These are phyloP conservation scores for Micrastur ruficollis DNA, from an alignment of 2,797 vertebrate species.

Conservation along the genomic window DNA sequence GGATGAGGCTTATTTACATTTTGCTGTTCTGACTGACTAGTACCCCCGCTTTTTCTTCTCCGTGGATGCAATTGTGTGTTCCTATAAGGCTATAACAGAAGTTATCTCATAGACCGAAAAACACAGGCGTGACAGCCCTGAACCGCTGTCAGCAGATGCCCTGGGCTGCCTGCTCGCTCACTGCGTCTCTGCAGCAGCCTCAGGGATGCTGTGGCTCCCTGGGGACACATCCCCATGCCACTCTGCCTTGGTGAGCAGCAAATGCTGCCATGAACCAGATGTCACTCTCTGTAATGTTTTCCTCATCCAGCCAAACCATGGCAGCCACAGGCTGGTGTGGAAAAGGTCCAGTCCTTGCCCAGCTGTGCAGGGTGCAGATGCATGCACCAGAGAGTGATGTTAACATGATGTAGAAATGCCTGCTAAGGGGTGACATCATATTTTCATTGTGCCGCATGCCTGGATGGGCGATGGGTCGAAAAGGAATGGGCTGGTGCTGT, in stretches of 20 bases:
- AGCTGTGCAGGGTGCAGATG: rapidly evolving
- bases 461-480: not conserved
- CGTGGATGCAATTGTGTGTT: not conserved
- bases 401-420: not conserved
- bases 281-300: rapidly evolving
- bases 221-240: not conserved
- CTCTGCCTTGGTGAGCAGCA: rapidly evolving
- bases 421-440: not conserved
- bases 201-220: not conserved
- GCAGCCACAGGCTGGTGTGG: not conserved
- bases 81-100: not conserved
- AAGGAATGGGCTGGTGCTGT: not conserved
- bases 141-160: not conserved
- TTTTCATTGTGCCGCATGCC: not conserved
- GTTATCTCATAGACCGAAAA: not conserved
- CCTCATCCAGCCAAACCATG: not conserved
- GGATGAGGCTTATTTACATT: constrained; percentile 25
- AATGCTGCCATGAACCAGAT: not conserved
- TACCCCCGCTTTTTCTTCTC: not conserved
- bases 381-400: not conserved
- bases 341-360: not conserved
- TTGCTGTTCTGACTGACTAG: not conserved
- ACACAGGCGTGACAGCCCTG: not conserved
- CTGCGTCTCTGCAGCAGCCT: constrained; percentile 24
- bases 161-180: not conserved